phyloP scores from a whole-genome alignment of 2,888 invertebrate genomes.

The Steinernema carpocapsae region DNA sequence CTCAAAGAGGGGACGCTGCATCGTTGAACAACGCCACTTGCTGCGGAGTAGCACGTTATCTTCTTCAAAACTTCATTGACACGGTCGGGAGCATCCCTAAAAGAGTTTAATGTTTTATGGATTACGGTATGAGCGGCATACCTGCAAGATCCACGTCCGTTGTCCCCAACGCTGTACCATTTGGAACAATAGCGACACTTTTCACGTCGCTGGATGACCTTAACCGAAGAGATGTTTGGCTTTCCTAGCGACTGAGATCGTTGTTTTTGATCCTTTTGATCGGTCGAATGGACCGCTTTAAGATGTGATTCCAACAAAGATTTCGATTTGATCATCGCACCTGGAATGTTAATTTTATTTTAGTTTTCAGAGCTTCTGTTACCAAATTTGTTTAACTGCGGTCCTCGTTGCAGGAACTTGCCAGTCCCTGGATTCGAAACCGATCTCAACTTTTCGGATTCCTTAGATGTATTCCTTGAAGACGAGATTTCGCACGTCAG shows the following conservation, averaged over 20 bases:
- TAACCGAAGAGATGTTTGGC: slow-evolving; percentile 36
- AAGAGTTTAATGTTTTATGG: neutral
- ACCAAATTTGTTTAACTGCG: slow-evolving; percentile 17
- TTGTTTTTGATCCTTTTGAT: slow-evolving; percentile 1
- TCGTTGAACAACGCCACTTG: slow-evolving; percentile 78
- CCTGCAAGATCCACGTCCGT: slow-evolving; percentile 79
- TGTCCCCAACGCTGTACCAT: slow-evolving; percentile 80
- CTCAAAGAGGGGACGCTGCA: slow-evolving; percentile 91
- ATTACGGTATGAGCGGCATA: neutral
- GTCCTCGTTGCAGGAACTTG: slow-evolving; percentile 8
- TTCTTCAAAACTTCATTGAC: slow-evolving; percentile 81
- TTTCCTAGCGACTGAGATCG: slow-evolving; percentile 8
- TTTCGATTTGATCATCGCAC: slow-evolving; percentile 43
- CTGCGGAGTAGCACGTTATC: slow-evolving; percentile 78
- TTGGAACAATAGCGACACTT: slow-evolving; percentile 73
- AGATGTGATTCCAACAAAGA: slow-evolving; percentile 36
- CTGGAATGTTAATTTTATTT: slow-evolving; percentile 40
- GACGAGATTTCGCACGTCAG: neutral
- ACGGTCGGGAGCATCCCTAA: slow-evolving; percentile 79
- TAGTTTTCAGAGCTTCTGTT: neutral
- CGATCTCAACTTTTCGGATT: neutral
- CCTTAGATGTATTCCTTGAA: neutral
- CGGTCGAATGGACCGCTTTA: slow-evolving; percentile 2
- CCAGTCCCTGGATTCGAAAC: slow-evolving; percentile 8
- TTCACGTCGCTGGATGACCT: slow-evolving; percentile 50